Percentiles rank a stretch among this genome's conserved stretches.
These are phyloP conservation scores for Nebria ingens DNA, from an alignment of 1,140 invertebrate genomes.

Conservation along the genomic window DNA sequence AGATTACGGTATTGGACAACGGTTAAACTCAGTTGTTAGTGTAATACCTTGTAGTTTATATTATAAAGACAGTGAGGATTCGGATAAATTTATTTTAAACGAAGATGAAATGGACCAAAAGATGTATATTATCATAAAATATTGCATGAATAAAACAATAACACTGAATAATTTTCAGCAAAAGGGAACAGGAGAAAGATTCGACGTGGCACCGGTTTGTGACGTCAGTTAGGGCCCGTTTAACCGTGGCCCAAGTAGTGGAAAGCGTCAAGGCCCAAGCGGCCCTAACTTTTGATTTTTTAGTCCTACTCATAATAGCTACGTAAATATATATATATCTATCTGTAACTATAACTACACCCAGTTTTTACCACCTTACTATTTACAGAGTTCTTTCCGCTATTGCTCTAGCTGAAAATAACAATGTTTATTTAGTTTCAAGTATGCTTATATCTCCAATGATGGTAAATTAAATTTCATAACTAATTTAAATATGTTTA, in stretches of 20 bases:
- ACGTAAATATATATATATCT: constrained; percentile 38
- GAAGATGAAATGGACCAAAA: constrained; percentile 11
- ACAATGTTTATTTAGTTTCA: constrained; percentile 58
- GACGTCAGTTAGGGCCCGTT: constrained; percentile 45
- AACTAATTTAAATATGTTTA: not conserved
- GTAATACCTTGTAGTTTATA: constrained; percentile 36
- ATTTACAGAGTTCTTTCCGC: constrained; percentile 39
- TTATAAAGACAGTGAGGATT: constrained; percentile 23
- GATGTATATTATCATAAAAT: constrained; percentile 9
- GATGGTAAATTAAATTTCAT: constrained; percentile 42
- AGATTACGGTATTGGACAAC: constrained; percentile 31
- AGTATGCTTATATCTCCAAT: constrained; percentile 71
- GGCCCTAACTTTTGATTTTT: constrained; percentile 61
- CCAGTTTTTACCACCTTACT: too few relatives aligned
- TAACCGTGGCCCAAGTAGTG: constrained; percentile 62
- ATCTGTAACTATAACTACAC: too few relatives aligned
- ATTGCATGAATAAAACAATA: not conserved
- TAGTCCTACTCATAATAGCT: constrained; percentile 54
- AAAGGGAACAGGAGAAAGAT: constrained; percentile 22
- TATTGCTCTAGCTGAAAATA: constrained; percentile 69
- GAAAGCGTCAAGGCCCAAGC: constrained; percentile 53
- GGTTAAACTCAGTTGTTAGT: constrained; percentile 31
- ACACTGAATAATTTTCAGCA: constrained; percentile 13
- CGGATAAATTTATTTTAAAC: constrained; percentile 14
- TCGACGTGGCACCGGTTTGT: constrained; percentile 45